Evolutionary conservation across 2,888 invertebrate genomes (phyloP), one percentile per base, ranked within the genome.

Genomic region (Aleiodes testaceus): DNA sequence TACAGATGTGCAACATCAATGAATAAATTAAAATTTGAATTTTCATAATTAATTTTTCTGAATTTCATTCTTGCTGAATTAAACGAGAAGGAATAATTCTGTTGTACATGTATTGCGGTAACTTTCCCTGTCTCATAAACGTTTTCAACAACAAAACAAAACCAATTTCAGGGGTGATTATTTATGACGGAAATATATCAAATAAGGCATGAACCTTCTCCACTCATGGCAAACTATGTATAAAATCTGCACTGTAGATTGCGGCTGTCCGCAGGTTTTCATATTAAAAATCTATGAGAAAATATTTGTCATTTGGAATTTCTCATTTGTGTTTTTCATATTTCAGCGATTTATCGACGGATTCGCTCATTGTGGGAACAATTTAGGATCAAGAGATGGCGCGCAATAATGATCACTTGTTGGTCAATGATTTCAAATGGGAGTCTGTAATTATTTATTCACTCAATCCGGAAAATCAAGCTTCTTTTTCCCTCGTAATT

Each of bases 101-200:
- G 16, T 42, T 36, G 36, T 30, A 59, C 59, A 42, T 16, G 59
- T 4, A 36, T 59, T 59, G 59, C 59, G 59, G 59, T 59, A 59
- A 59, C 59, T 59, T 59, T 59, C 59, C 42, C 59, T 59, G 59
- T 42, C 59, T 59, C 59, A 59, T 59, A 59, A 59, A 59, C 59
- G 42, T 14, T 59, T 59, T 36, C 9, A 36, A 36, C 42, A 59
- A 36, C 59, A 36, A 42, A 26, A 53, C 26, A 42, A 59, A 59
- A 42, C 42, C 59, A 59, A 59, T 59, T 16, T 59, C 42, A 18
- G 20, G 59, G 59, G 14, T 36, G 36, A 59, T 59, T 36, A 59
- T 59, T 59, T 59, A 59, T 59, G 59, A 12, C 2, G 18, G 42
- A 59, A 42, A 59, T 59, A 36, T 18, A 59, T 36, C 59, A 59